Percentiles rank a stretch among this genome's conserved stretches.
phyloP scores from a whole-genome alignment of 2,888 invertebrate genomes.

The Pseudococcus longispinus region DNA sequence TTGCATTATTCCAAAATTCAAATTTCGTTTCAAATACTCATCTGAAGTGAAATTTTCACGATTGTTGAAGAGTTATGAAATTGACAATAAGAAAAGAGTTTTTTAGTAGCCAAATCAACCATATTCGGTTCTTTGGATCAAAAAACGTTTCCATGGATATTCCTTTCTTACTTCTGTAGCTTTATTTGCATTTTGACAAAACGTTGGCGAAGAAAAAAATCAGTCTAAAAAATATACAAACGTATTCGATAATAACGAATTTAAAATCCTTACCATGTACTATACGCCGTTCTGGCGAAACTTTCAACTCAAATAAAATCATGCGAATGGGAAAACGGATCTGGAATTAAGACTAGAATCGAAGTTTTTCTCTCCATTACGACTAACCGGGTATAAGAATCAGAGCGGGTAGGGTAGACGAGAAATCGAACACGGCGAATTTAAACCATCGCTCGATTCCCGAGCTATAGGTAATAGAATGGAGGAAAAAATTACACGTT shows the following conservation, averaged over 20 bases:
- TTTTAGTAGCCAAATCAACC: no score
- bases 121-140: no score
- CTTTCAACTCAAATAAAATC: constrained; percentile 10
- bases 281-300: background rate
- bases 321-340: background rate
- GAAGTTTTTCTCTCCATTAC: constrained; percentile 2
- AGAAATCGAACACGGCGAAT: background rate
- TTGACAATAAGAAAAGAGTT: no score
- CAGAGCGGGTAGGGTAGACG: background rate
- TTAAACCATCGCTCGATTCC: background rate
- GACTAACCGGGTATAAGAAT: background rate
- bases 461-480: background rate
- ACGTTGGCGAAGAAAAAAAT: background rate
- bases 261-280: constrained; percentile 8
- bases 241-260: background rate
- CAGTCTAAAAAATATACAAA: background rate
- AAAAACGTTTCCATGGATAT: no score
- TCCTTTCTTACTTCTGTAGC: no score
- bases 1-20: no score
- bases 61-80: no score
- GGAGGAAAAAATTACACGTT: constrained; percentile 3
- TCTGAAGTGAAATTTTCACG: no score
- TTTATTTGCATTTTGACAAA: background rate
- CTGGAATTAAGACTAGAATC: background rate
- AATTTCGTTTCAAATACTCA: no score